Conservation (phyloP, 2,888 invertebrate species). For the Zhuqinia jingwanae region DNA sequence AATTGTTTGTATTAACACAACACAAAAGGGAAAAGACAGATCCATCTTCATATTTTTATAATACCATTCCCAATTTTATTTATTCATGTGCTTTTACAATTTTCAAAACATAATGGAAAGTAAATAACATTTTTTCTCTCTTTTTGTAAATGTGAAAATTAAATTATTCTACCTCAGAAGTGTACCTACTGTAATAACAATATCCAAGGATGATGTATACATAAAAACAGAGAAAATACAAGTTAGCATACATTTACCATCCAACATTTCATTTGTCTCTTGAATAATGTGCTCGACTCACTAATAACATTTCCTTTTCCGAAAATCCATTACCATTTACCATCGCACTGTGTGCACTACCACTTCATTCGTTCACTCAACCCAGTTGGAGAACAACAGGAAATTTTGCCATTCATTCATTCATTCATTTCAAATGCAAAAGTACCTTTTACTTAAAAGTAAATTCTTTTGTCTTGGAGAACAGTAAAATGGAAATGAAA, state of each 20-base stretch:
- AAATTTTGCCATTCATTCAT: background rate
- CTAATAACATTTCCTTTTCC: background rate
- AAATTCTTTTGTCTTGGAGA: background rate
- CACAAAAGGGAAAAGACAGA: background rate
- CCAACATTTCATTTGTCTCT: background rate
- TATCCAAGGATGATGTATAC: background rate
- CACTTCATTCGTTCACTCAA: too few relatives aligned
- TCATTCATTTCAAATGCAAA: conserved; percentile 17
- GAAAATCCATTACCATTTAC: conserved; percentile 31
- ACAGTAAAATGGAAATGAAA: background rate
- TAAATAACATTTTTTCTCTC: conserved; percentile 3
- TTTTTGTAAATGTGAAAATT: conserved; percentile 19
- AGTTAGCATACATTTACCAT: background rate
- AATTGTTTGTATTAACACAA: background rate
- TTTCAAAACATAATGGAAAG: conserved; percentile 43
- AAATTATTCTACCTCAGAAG: background rate
- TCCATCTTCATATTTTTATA: conserved; percentile 14
- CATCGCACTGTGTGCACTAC: background rate
- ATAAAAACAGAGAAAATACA: background rate
- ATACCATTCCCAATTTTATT: conserved; percentile 26
- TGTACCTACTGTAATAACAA: background rate
- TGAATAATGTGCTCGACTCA: conserved; percentile 18
- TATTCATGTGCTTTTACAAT: conserved; percentile 44
- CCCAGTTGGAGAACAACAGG: too few relatives aligned
- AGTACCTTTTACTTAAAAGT: background rate